Evolutionary conservation across 2,888 invertebrate species (phyloP).

Genomic region (Stenoptilia bipunctidactyla): DNA sequence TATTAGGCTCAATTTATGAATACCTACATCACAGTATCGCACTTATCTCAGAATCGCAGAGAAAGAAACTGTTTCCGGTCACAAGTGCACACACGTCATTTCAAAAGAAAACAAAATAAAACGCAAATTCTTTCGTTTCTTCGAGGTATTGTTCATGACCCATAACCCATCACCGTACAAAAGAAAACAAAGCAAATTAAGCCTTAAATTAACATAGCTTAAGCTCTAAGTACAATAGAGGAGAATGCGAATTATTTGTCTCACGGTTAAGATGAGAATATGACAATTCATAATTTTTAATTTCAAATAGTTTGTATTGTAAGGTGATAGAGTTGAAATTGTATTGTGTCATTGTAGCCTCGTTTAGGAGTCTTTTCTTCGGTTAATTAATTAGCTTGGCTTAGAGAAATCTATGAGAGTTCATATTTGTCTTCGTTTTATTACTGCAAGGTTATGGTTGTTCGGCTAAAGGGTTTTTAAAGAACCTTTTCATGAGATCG

Average conservation of each 20-base stretch:
- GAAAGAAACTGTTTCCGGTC: too few species aligned
- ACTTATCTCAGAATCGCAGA: too few species aligned
- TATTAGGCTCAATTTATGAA: too few species aligned
- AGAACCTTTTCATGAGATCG: too few species aligned
- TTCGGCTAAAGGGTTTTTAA: too few species aligned
- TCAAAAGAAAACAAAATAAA: not conserved
- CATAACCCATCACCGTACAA: not conserved
- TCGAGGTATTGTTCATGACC: not conserved
- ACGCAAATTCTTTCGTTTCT: conserved; percentile 2
- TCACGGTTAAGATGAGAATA: not conserved
- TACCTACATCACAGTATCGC: too few species aligned
- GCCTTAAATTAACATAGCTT: not conserved
- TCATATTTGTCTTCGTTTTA: not conserved
- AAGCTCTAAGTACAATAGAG: not conserved
- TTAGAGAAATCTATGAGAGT: conserved; percentile 50
- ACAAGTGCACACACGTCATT: conserved; percentile 5
- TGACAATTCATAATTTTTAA: not conserved
- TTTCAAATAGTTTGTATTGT: not conserved
- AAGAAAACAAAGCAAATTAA: not conserved
- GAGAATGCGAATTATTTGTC: not conserved
- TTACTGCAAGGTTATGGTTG: too few species aligned
- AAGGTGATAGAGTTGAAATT: conserved; percentile 11
- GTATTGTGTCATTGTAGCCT: conserved; percentile 23
- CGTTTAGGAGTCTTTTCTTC: conserved; percentile 39
- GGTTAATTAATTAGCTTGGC: conserved; percentile 45